These are phyloP conservation scores for Tenthredo scrophulariae DNA, from an alignment of 2,888 invertebrate species.

Conservation along the genomic window DNA sequence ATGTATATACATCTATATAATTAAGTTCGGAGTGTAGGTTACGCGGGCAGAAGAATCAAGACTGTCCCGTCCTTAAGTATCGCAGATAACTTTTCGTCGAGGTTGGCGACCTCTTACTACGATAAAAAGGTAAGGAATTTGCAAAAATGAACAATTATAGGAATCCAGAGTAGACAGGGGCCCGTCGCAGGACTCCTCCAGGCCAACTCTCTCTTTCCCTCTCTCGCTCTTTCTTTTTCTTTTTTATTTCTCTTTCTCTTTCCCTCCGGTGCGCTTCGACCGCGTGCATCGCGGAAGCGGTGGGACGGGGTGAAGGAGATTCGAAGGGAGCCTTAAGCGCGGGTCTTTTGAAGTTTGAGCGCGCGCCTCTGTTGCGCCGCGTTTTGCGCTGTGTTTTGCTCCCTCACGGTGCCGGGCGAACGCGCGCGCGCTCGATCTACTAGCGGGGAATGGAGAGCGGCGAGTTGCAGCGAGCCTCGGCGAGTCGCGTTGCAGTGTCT, in stretches of 20 bases:
- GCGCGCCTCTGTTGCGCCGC: constrained; percentile 48
- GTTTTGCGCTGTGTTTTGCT: constrained; percentile 52
- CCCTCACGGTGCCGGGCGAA: constrained; percentile 48
- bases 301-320: constrained; percentile 59
- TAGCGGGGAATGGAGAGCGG: constrained; percentile 3
- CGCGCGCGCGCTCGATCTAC: constrained; percentile 49
- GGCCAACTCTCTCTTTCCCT: background rate
- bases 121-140: constrained; percentile 74
- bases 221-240: background rate
- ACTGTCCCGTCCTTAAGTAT: constrained; percentile 18
- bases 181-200: constrained; percentile 57
- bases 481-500: constrained; percentile 17
- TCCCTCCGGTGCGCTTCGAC: constrained; percentile 4
- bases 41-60: constrained; percentile 38
- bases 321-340: constrained; percentile 68
- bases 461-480: constrained; percentile 20
- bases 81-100: constrained; percentile 14
- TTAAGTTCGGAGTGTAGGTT: constrained; percentile 40
- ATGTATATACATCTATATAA: constrained; percentile 58
- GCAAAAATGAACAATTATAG: constrained; percentile 78
- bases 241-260: background rate
- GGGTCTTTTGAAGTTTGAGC: constrained; percentile 76
- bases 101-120: constrained; percentile 59
- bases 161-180: constrained; percentile 73
- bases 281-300: constrained; percentile 41